phyloP scores from a whole-genome alignment of 2,797 vertebrate species.

The Taenioides sp. region DNA sequence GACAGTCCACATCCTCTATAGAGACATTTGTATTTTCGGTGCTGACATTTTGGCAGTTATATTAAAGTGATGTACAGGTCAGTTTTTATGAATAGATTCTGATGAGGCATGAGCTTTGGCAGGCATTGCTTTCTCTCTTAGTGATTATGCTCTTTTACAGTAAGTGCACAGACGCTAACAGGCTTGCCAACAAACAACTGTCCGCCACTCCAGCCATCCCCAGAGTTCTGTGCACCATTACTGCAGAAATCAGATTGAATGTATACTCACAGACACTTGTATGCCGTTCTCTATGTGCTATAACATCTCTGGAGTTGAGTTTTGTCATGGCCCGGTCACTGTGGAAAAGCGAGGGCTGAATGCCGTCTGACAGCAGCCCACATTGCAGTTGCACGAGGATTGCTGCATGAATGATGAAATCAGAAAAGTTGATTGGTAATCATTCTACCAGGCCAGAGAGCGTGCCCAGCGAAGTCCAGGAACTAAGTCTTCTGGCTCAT shows the following conservation, averaged over 20 bases:
- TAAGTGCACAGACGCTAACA: slow-evolving; percentile 13
- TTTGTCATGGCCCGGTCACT: neutral
- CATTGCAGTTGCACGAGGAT: slow-evolving; percentile 32
- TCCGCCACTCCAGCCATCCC: neutral
- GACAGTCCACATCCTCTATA: slow-evolving; percentile 1
- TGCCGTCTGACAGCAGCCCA: slow-evolving; percentile 10
- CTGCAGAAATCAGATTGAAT: slow-evolving; percentile 4
- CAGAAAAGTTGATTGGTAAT: slow-evolving; percentile 35
- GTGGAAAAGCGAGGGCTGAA: slow-evolving; percentile 5
- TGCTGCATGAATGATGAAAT: slow-evolving; percentile 47
- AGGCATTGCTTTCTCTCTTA: neutral
- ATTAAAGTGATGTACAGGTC: slow-evolving; percentile 21
- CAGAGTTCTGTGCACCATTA: neutral
- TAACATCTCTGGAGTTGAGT: neutral
- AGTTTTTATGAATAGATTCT: slow-evolving; percentile 14
- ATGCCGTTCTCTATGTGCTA: neutral
- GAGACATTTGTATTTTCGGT: slow-evolving; percentile 12
- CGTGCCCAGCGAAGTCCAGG: neutral
- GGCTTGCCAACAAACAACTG: slow-evolving; percentile 8
- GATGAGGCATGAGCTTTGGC: slow-evolving; percentile 14
- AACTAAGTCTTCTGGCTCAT: slow-evolving; percentile 6
- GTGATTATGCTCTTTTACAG: slow-evolving; percentile 20
- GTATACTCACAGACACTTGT: neutral
- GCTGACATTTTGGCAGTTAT: slow-evolving; percentile 17
- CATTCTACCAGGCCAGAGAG: slow-evolving; percentile 14